phyloP scores from a whole-genome alignment of 2,113 vertebrate species.

The Cercopithecus mona region DNA sequence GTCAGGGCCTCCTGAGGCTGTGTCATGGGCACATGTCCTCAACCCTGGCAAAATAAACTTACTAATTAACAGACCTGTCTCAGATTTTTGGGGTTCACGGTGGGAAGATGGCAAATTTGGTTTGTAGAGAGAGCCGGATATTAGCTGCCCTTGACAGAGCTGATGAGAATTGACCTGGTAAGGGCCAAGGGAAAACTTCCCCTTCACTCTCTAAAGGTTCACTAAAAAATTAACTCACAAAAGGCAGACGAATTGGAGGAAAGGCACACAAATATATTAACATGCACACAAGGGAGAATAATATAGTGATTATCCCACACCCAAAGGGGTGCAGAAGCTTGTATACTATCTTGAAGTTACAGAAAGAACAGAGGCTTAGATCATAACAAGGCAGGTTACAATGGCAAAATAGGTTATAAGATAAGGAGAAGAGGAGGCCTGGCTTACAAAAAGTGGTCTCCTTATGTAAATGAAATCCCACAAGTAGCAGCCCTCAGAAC shows the following conservation, averaged over 20 bases:
- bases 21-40: no score
- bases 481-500: no score
- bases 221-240: neutral
- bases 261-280: neutral
- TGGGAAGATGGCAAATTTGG: neutral
- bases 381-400: neutral
- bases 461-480: no score
- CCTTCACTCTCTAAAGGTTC: neutral
- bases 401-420: neutral
- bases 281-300: neutral
- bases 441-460: neutral
- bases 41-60: no score
- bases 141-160: neutral
- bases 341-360: neutral
- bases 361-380: neutral
- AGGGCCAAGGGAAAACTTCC: neutral
- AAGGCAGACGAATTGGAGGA: neutral
- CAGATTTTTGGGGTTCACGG: no score
- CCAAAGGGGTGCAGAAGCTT: neutral
- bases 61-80: no score
- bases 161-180: neutral
- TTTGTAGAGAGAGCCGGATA: accelerated
- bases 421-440: neutral
- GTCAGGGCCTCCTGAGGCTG: no score
- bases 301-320: neutral